Evolutionary conservation across 2,888 invertebrate species (phyloP), one percentile per base, ranked within the genome.

Genomic region (Drosophila mulleri): DNA sequence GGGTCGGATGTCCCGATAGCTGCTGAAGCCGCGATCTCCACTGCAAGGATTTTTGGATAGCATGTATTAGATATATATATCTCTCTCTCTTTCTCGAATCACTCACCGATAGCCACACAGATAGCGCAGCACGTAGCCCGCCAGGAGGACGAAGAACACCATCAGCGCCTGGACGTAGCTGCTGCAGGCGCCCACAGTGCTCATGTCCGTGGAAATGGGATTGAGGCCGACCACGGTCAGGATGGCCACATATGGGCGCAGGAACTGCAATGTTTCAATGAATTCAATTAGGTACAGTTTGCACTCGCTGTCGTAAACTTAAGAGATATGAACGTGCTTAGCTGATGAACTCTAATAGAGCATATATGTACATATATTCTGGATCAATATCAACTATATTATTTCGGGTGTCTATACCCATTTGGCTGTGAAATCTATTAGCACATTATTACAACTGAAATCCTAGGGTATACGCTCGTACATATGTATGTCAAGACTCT

Each of bases 91-190:
- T 0, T 16, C n/a, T n/a, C 2, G 32, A 29, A 29, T 1, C 29
- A 61, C 91, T 89, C 91, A 96, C 96, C 96, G 94, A 91, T 96
- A 97, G 91, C 96, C 96, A 62, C 96, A 95, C 94, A 96, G 95
- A 89, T 96, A 97, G 90, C 97, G 97, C 23, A 97, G 93, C 61
- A 96, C 92, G 89, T 97, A 97, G 80, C 97, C 97, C 69, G 95
- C 87, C 70, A 95, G 93, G 93, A 97, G 95, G 58, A 96, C 93
- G 59, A 95, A 90, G 47, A 95, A 94, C 14, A 97, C 95, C 91
- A 96, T 94, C 20, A 95, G 90, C 9, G 96, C 95, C 91, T 97
- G 96, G 48, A 95, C 93, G 88, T 95, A 95, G 47, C 95, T 95
- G 42, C 96, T 93, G 80, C 95, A 94, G 75, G 95, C 94, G 12